Percentiles rank a stretch among this genome's conserved stretches.
These are phyloP conservation scores for Pantherophis vulpinus DNA, from an alignment of 2,797 vertebrate genomes.

Conservation along the genomic window DNA sequence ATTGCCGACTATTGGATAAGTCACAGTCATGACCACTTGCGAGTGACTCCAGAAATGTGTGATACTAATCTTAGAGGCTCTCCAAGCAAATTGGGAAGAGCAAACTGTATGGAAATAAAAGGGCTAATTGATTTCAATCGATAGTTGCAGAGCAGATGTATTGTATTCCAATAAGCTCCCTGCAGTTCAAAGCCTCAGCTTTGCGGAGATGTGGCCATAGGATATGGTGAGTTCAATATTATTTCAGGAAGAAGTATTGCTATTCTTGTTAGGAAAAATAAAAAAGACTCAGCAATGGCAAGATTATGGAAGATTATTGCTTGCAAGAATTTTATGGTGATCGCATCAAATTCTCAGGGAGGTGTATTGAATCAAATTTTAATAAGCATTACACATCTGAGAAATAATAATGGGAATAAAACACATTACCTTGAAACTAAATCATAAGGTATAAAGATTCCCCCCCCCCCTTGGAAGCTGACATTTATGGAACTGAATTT, in stretches of 20 bases:
- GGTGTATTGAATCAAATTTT: background rate
- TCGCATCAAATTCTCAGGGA: background rate
- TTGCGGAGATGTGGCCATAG: constrained; percentile 29
- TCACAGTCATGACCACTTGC: constrained; percentile 34
- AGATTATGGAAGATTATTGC: background rate
- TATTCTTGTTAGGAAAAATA: constrained; percentile 1
- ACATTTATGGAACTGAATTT: background rate
- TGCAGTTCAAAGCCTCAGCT: constrained; percentile 51
- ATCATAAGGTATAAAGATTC: background rate
- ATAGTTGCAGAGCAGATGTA: constrained; percentile 47
- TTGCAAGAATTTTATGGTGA: constrained; percentile 19
- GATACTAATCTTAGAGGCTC: constrained; percentile 39
- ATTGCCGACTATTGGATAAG: constrained; percentile 17
- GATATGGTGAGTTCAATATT: constrained; percentile 38
- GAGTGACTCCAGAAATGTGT: constrained; percentile 34
- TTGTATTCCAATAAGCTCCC: constrained; percentile 54
- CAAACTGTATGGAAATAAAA: constrained; percentile 48
- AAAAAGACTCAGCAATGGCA: constrained; percentile 10
- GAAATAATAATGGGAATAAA: background rate
- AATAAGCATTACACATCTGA: background rate
- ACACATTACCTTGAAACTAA: background rate
- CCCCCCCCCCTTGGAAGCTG: background rate
- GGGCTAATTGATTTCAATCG: constrained; percentile 60
- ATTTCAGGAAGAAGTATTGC: constrained; percentile 37
- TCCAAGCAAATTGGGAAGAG: constrained; percentile 37